Conservation (phyloP, 1,140 invertebrate species). For the Sweltsa coloradensis region DNA sequence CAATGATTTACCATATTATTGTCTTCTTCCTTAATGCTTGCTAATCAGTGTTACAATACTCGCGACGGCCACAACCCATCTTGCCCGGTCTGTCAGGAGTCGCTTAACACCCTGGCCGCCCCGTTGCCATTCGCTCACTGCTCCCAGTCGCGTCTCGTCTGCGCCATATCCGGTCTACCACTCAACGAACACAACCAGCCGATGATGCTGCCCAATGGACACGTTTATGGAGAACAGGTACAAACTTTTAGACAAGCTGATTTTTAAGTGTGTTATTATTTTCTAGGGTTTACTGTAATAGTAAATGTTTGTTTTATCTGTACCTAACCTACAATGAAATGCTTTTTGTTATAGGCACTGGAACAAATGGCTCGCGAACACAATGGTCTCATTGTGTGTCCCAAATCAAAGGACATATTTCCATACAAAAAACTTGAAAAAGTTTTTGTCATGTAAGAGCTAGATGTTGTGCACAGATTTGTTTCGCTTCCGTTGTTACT, state of each 20-base stretch:
- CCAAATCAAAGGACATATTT: constrained; percentile 82
- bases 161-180: constrained; percentile 79
- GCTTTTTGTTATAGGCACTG: constrained; percentile 47
- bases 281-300: background rate
- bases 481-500: too few species aligned
- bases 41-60: constrained; percentile 52
- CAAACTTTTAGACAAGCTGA: background rate
- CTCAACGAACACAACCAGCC: constrained; percentile 96
- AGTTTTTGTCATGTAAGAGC: constrained; percentile 94
- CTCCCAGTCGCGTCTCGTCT: constrained; percentile 87
- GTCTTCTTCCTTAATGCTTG: constrained; percentile 12
- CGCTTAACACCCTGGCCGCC: constrained; percentile 76
- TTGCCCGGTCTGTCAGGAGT: constrained; percentile 87
- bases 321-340: background rate
- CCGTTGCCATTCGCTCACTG: constrained; percentile 90
- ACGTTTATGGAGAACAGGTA: constrained; percentile 93
- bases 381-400: constrained; percentile 77
- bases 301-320: background rate
- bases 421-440: constrained; percentile 83
- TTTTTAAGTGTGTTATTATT: background rate
- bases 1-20: too few species aligned
- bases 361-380: constrained; percentile 81
- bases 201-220: constrained; percentile 96
- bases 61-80: constrained; percentile 59
- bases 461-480: too few species aligned